A percentile compares a stretch with the other conserved stretches of the same genome.
phyloP scores from a whole-genome alignment of 2,888 invertebrate genomes.

The Smittia sp. region DNA sequence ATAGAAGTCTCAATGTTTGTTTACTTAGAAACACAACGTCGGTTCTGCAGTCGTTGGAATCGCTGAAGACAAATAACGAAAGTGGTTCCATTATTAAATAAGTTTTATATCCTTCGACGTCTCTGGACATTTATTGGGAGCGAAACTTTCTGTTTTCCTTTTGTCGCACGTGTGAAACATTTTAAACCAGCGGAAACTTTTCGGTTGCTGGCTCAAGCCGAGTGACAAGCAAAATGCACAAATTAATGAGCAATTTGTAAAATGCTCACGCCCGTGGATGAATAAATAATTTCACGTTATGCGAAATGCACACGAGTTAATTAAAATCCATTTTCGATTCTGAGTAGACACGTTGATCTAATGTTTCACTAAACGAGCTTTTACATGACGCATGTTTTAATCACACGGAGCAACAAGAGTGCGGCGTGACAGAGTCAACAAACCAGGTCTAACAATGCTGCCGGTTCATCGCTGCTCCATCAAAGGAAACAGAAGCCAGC shows the following conservation, averaged over 20 bases:
- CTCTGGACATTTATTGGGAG: no score
- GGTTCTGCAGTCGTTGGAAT: no score
- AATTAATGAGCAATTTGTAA: neutral
- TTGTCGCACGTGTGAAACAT: no score
- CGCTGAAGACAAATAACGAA: no score
- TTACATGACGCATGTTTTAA: slow-evolving; percentile 29
- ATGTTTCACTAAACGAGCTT: slow-evolving; percentile 17
- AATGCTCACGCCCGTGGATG: neutral
- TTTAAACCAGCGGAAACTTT: no score
- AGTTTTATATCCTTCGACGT: no score
- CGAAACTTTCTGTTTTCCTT: no score
- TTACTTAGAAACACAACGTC: no score
- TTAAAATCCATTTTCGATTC: neutral
- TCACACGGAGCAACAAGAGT: neutral
- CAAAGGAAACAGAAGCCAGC: neutral
- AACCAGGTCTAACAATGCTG: neutral
- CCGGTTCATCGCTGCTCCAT: neutral
- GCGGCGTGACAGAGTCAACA: neutral
- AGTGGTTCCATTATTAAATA: no score
- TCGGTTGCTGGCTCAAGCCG: no score
- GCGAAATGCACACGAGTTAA: slow-evolving; percentile 9
- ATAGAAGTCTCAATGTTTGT: no score
- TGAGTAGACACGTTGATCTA: neutral
- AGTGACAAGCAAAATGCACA: neutral
- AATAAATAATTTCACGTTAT: neutral